Evolutionary conservation across 2,888 invertebrate species (phyloP), one percentile per base, ranked within the genome.

Genomic region (Zygothrica quintamaculata): DNA sequence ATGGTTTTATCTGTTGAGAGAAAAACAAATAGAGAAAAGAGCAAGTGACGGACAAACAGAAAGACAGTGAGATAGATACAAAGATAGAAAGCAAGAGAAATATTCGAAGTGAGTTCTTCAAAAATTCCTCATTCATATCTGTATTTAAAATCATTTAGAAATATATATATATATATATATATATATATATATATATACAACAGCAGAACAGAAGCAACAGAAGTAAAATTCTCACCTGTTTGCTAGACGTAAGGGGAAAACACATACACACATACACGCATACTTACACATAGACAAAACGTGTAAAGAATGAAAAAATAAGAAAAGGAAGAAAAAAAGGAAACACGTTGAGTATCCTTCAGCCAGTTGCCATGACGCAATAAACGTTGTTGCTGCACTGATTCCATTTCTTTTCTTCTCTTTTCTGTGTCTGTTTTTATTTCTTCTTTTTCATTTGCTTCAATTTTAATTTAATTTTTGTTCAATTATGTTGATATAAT

Each of bases 101-200:
- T 47, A 43, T 51, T 39, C 59, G 31, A 58, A 40, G 53, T 55
- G 46, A 8, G 53, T 25, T 39, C 2, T 8, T 4, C 6, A 8
- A n/a, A 13, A 5, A 15, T 39, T 40, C n/a, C 7, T 22, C 5
- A 0, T 1, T 13, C 13, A 31, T 37, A 15, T 18, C 29, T 36
- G 56, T 69, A 69, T 73, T 74, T 62, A 74, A 64, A 74, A 66
- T 65, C 69, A 73, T 73, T 73, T 73, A 65, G 50, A n/a, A n/a
- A n/a, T 50, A 66, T 22, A 71, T 53, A 70, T 61, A 65, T 57
- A 43, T 39, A 39, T 51, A 15, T 22, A 13, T 43, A 42, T 50
- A 66, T 22, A 71, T 53, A 70, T 61, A 65, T 57, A 43, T 39
- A 39, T 51, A 15, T 22, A 13, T 43, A 42, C 34, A 15, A 12